Evolutionary conservation across 2,888 invertebrate genomes (phyloP).

Genomic region (Pardosa pseudoannulata): DNA sequence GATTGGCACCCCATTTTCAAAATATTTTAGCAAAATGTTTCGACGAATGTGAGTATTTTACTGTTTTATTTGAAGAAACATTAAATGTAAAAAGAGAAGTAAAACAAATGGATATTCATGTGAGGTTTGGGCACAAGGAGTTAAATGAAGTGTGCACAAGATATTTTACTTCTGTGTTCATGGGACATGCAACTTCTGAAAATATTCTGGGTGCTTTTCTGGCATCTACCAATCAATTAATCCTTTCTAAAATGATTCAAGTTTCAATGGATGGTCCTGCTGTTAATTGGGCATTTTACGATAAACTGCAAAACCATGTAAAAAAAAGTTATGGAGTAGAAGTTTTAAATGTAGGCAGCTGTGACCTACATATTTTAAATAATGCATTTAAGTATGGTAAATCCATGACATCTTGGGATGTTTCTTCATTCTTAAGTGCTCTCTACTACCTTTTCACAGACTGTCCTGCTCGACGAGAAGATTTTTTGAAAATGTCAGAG

Average conservation of each 20-base stretch:
- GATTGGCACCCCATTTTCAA: not conserved
- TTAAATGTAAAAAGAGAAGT: not conserved
- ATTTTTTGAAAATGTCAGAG: not conserved
- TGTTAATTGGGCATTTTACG: constrained; percentile 20
- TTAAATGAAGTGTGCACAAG: not conserved
- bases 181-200: constrained; percentile 17
- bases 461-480: not conserved
- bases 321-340: not conserved
- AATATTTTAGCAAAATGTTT: not conserved
- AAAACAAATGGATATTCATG: not conserved
- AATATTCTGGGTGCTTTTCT: not conserved
- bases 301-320: not conserved
- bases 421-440: not conserved
- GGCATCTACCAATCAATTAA: not conserved
- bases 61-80: not conserved
- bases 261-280: constrained; percentile 29
- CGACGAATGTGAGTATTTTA: not conserved
- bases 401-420: not conserved
- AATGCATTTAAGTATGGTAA: constrained; percentile 17
- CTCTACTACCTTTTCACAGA: not conserved
- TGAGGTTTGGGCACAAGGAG: not conserved
- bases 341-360: not conserved
- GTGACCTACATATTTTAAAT: constrained; percentile 20
- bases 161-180: constrained; percentile 1
- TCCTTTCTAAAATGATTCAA: not conserved